Base-by-base conservation (phyloP, 1,140 invertebrate genomes). In the Caenorhabditis briggsae region DNA sequence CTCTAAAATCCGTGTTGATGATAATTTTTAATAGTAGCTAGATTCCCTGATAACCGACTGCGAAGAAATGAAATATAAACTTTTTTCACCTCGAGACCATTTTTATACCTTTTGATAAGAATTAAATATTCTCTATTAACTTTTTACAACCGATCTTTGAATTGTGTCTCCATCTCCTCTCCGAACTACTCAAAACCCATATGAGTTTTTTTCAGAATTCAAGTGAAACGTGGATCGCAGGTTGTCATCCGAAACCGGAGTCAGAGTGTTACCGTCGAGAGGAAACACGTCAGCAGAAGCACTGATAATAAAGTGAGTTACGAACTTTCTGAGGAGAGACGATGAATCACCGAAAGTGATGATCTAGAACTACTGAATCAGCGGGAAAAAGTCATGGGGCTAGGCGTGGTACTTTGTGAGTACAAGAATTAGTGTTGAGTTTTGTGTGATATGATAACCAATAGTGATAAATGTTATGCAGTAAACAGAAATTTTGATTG, bases 301-400 rank as follows among this genome's bases (percentile, higher is more conserved):
- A 78, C 70, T 78, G 70, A 78, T 78, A 33, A 33, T 33, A 78
- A 78, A n/a, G 70, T 78, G 23, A 78, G 43, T 78, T 78, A 78
- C 46, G 46, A 78, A 50, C 11, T 53, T 11, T 12, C 43, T 5
- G n/a, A 53, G n/a, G 50, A 16, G 50, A 16, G 16, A 16, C 16
- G 11, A 50, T 78, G 70, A 78, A 50, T 78, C 70, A 78, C 23
- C 46, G 46, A n/a, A 18, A 20, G 12, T 11, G 33, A 50, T 78
- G 70, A 50, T 78, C 70, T 23, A 78, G 18, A 78, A 78, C 70
- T 50, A 50, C 70, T 78, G 64, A 70, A 16, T 70, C 43, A 70
- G 64, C 64, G 50, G 33, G 3, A 3, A 25, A 23, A 78, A 78
- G 43, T 78, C 43, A 48, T 12, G 46, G 70, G 70, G 43, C 20